Conservation (phyloP, 2,113 vertebrate genomes). For the Tychaedon coryphoeus region DNA sequence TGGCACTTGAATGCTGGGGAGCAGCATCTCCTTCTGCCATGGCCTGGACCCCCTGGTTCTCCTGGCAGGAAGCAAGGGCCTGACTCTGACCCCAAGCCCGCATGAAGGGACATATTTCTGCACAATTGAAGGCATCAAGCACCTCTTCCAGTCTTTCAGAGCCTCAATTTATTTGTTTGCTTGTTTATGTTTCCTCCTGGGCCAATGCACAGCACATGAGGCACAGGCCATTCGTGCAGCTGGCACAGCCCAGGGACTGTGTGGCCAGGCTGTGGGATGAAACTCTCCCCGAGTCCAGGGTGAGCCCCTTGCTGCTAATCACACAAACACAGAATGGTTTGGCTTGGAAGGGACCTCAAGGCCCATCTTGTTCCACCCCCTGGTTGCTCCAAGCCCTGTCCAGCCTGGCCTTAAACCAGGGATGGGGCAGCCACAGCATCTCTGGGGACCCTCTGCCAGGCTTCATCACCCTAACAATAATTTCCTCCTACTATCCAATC, state of each 20-base stretch:
- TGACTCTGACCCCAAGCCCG: background rate
- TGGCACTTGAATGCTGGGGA: slow-evolving; percentile 42
- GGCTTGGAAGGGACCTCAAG: background rate
- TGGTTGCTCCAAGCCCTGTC: accelerated
- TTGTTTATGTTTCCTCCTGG: slow-evolving; percentile 15
- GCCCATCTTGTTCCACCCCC: accelerated
- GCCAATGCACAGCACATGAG: background rate
- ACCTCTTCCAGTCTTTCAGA: background rate
- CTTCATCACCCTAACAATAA: background rate
- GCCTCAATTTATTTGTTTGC: background rate
- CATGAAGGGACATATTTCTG: background rate
- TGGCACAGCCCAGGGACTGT: background rate
- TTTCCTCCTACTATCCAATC: background rate
- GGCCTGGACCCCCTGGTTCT: background rate
- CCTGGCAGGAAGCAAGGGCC: background rate
- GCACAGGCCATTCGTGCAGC: background rate
- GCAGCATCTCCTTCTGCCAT: background rate
- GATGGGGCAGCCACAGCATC: background rate
- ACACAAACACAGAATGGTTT: background rate
- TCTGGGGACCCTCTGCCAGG: background rate
- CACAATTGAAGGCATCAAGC: background rate
- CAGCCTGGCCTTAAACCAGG: background rate
- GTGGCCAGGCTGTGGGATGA: background rate
- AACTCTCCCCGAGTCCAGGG: background rate
- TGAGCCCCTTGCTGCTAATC: background rate